Evolutionary conservation across 2,797 vertebrate species (phyloP), one percentile per base, ranked within the genome.

Genomic region (Tarsius wallacei): DNA sequence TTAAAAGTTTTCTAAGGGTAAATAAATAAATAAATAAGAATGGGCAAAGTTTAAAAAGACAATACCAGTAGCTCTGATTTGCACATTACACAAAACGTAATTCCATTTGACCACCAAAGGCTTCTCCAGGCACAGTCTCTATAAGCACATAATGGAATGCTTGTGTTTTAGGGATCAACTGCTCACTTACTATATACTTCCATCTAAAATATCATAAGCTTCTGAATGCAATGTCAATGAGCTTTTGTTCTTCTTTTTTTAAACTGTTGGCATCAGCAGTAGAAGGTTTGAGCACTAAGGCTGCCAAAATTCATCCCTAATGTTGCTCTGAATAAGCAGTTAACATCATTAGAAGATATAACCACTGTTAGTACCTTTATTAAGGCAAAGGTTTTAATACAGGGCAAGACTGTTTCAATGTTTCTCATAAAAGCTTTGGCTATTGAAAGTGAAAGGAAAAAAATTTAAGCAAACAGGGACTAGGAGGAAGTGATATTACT

Each of bases 381-480:
- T 47, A 51, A 85, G 74, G n/a, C 22, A 57, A 55, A 42, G 24
- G 13, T 19, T 36, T 82, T 84, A 81, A 84, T 31, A 73, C 5
- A 61, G 61, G 64, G 59, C 2, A 89, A 63, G 47, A 47, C 7
- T 9, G 55, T 19, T 80, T 55, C 26, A 77, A 78, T 71, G 78
- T 63, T 68, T 33, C 59, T 70, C 59, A 49, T 78, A 47, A 64
- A 93, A 85, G 49, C 22, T 33, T 15, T 36, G 33, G 51, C 87
- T 78, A 42, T 7, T 77, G 57, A 77, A 91, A 96, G 77, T 36
- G 61, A 91, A 87, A 83, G 59, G 51, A 82, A 70, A 36, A 59
- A 64, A 76, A 70, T 28, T 9, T 7, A 83, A 74, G 59, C 36
- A 19, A 28, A 15, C 17, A 85, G 49, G 87, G 59, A 26, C 47